A percentile compares a stretch with the other conserved stretches of the same genome.
These are phyloP conservation scores for Trachelus tabidus DNA, from an alignment of 2,888 invertebrate genomes.

Conservation along the genomic window DNA sequence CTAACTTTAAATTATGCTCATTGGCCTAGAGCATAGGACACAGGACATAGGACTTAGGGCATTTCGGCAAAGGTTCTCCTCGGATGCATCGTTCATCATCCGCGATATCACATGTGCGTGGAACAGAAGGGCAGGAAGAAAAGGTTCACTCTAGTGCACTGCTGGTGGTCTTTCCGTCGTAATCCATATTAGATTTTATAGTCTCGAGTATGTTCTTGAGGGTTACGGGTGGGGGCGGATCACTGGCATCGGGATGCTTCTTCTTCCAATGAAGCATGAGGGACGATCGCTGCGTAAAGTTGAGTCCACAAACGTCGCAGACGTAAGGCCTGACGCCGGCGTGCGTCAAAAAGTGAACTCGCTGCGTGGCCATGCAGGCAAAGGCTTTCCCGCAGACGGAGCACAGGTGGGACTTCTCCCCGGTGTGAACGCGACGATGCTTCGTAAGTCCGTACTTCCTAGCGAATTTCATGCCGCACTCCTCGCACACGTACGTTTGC, in stretches of 20 bases:
- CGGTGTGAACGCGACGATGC: slow-evolving; percentile 15
- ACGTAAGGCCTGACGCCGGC: slow-evolving; percentile 36
- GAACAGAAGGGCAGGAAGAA: too few relatives aligned
- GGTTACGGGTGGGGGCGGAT: slow-evolving; percentile 29
- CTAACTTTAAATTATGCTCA: too few relatives aligned
- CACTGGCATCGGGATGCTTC: slow-evolving; percentile 30
- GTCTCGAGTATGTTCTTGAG: slow-evolving; percentile 27
- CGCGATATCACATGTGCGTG: too few relatives aligned
- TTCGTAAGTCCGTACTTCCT: slow-evolving; percentile 29
- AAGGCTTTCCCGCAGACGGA: slow-evolving; percentile 28
- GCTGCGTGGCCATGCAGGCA: slow-evolving; percentile 22
- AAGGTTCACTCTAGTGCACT: too few relatives aligned
- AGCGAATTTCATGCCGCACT: slow-evolving; percentile 35
- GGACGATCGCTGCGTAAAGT: slow-evolving; percentile 38
- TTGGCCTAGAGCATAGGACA: too few relatives aligned
- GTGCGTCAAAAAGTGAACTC: slow-evolving; percentile 32
- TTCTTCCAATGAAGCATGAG: slow-evolving; percentile 43
- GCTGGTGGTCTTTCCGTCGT: too few relatives aligned
- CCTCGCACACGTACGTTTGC: slow-evolving; percentile 36
- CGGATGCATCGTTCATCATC: too few relatives aligned
- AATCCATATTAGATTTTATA: slow-evolving; percentile 15
- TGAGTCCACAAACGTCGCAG: slow-evolving; percentile 32
- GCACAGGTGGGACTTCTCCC: slow-evolving; percentile 18
- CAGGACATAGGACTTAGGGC: too few relatives aligned
- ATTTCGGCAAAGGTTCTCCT: too few relatives aligned